A percentile compares a stretch with the other conserved stretches of the same genome.
phyloP scores from a whole-genome alignment of 2,888 invertebrate species.

The Xanthia icteritia region DNA sequence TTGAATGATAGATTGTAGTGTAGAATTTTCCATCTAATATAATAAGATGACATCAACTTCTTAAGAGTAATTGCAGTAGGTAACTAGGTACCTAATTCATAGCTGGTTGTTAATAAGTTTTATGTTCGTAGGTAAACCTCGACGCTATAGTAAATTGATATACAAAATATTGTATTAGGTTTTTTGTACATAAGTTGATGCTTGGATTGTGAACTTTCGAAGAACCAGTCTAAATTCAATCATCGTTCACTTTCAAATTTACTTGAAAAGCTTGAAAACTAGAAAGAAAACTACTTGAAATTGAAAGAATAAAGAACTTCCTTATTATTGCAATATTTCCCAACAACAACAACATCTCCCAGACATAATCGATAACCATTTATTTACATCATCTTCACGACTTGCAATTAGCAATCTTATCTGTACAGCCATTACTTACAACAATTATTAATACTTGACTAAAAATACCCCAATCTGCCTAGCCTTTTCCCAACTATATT shows the following conservation, averaged over 20 bases:
- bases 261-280: neutral
- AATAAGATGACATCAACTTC: conserved; percentile 41
- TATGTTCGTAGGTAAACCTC: neutral
- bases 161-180: neutral
- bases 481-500: no score
- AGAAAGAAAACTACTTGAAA: no score
- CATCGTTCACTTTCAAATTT: neutral
- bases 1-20: conserved; percentile 25
- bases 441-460: no score
- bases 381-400: neutral
- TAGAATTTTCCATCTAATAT: conserved; percentile 52
- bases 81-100: neutral
- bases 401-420: neutral
- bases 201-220: neutral
- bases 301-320: no score
- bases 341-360: no score
- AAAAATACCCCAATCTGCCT: no score
- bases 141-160: neutral
- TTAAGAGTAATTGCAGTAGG: conserved; percentile 23
- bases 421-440: neutral
- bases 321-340: no score
- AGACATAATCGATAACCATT: neutral
- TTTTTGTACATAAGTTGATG: no score
- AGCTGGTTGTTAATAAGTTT: neutral
- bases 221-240: conserved; percentile 1